phyloP scores from a whole-genome alignment of 1,140 invertebrate genomes.

The Zaprionus inermis region DNA sequence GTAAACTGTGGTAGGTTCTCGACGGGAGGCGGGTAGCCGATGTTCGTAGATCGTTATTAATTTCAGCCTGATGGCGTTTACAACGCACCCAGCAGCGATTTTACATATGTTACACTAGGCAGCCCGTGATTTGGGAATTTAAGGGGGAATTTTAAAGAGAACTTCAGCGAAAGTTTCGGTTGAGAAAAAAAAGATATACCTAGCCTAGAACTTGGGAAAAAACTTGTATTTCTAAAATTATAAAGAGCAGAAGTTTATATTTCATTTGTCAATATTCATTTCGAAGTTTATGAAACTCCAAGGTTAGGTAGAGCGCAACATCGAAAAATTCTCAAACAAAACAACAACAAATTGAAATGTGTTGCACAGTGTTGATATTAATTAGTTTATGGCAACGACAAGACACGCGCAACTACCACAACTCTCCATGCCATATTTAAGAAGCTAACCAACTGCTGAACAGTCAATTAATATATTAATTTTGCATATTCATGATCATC shows the following conservation, averaged over 20 bases:
- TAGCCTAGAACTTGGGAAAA: no score
- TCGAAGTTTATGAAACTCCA: no score
- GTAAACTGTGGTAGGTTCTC: constrained; percentile 2
- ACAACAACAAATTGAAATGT: constrained; percentile 34
- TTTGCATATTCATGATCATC: constrained; percentile 72
- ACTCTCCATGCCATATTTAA: constrained; percentile 51
- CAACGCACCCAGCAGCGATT: constrained; percentile 30
- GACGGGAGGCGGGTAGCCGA: neutral
- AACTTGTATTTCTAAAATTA: no score
- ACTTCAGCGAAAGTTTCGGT: no score
- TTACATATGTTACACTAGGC: constrained; percentile 18
- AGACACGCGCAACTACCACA: constrained; percentile 16
- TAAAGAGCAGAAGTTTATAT: no score
- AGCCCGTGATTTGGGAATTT: neutral
- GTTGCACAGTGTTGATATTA: constrained; percentile 50
- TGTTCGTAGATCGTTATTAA: constrained; percentile 34
- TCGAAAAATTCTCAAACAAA: no score
- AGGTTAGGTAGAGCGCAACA: no score
- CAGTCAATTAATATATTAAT: constrained; percentile 70
- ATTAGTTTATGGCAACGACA: constrained; percentile 63
- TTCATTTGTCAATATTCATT: no score
- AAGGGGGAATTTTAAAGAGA: no score
- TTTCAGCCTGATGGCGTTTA: constrained; percentile 20
- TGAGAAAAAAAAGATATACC: no score
- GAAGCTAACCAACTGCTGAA: constrained; percentile 73